phyloP scores from a whole-genome alignment of 2,113 vertebrate species.

The Macroglossus sobrinus region DNA sequence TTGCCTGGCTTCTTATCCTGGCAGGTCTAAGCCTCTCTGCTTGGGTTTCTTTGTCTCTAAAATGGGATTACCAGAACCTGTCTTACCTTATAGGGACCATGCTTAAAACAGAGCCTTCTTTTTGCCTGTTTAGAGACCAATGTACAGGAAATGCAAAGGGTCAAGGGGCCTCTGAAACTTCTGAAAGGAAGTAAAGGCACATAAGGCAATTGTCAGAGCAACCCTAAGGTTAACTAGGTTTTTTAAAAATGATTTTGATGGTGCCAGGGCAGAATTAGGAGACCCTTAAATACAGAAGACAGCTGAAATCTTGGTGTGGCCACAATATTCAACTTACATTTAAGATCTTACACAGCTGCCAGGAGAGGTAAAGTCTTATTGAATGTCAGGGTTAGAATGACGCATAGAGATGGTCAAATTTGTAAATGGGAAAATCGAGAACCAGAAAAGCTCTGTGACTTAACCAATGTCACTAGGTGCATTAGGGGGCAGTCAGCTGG shows the following conservation, averaged over 20 bases:
- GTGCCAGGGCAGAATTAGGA: neutral
- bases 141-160: neutral
- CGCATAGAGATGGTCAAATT: neutral
- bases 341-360: neutral
- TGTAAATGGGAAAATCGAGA: constrained; percentile 24
- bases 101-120: constrained; percentile 12
- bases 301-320: constrained; percentile 17
- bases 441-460: neutral
- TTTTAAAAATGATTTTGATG: constrained; percentile 16
- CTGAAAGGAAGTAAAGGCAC: constrained; percentile 2
- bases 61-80: constrained; percentile 10
- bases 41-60: constrained; percentile 32
- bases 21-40: constrained; percentile 19
- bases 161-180: constrained; percentile 10
- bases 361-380: neutral
- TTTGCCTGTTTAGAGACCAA: constrained; percentile 23
- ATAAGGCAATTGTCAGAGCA: constrained; percentile 18
- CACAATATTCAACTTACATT: constrained; percentile 2
- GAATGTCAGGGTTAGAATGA: constrained; percentile 8
- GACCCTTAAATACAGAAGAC: neutral
- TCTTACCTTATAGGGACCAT: neutral
- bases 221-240: neutral
- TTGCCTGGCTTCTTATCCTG: constrained; percentile 37
- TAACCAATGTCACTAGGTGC: neutral
- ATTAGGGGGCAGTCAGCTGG: neutral